Conservation (phyloP, 2,888 invertebrate genomes). For the Ypsolopha scabrella region DNA sequence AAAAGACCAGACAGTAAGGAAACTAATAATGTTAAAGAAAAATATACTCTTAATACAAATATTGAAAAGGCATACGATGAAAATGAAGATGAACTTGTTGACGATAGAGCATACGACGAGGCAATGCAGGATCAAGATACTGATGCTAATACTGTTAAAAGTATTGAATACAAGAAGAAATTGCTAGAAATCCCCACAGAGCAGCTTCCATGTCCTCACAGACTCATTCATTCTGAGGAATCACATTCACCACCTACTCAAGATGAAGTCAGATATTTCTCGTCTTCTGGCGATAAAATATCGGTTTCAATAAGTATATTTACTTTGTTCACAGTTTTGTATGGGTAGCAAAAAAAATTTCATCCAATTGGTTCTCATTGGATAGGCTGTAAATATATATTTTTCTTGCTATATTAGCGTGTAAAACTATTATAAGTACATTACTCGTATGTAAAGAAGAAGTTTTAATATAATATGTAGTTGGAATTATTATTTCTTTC, state of each 20-base stretch:
- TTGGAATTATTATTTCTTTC: no score
- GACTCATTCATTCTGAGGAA: slow-evolving; percentile 37
- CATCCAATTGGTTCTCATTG: background rate
- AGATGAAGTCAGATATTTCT: slow-evolving; percentile 58
- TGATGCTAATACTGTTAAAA: slow-evolving; percentile 31
- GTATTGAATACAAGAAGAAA: slow-evolving; percentile 39
- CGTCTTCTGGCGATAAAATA: slow-evolving; percentile 27
- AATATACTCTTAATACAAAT: slow-evolving; percentile 15
- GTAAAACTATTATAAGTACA: no score
- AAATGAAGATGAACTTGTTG: slow-evolving; percentile 33
- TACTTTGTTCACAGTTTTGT: background rate
- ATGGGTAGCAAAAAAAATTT: background rate
- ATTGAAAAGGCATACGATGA: slow-evolving; percentile 41
- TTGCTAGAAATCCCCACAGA: slow-evolving; percentile 47
- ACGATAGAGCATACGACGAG: slow-evolving; percentile 48
- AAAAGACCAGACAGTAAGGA: slow-evolving; percentile 14
- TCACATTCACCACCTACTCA: slow-evolving; percentile 55
- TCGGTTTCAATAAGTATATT: background rate
- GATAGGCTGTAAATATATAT: background rate
- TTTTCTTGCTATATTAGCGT: no score
- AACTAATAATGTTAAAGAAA: slow-evolving; percentile 27
- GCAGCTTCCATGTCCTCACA: slow-evolving; percentile 49
- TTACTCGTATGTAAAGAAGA: no score
- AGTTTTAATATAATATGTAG: no score
- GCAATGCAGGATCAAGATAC: slow-evolving; percentile 54